A percentile compares a stretch with the other conserved stretches of the same genome.
Evolutionary conservation across 2,888 invertebrate genomes (phyloP).

Genomic region (Leucophenga montana): DNA sequence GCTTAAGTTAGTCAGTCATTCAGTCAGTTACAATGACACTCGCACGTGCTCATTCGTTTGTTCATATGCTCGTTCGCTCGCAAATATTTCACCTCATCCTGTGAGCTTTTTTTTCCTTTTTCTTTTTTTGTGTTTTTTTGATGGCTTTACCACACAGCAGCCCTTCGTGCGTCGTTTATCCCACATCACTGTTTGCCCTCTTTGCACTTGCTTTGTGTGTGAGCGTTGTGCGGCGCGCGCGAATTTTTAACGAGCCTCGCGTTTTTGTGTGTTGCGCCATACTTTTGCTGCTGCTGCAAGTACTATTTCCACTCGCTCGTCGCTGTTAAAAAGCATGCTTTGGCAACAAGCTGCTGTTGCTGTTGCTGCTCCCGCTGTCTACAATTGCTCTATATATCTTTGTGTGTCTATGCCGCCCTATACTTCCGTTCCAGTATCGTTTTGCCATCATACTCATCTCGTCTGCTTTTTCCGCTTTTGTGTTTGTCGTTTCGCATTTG

Average conservation of each 20-base stretch:
- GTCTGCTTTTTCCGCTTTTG: slow-evolving; percentile 13
- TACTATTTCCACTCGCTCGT: slow-evolving; percentile 4
- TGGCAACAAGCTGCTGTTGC: slow-evolving; percentile 2
- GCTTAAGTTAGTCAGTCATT: neutral
- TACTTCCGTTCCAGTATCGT: neutral
- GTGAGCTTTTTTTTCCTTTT: neutral
- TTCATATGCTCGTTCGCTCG: neutral
- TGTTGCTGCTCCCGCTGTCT: slow-evolving; percentile 17
- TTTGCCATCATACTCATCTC: neutral
- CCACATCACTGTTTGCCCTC: too few species aligned
- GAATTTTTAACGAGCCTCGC: slow-evolving; percentile 17
- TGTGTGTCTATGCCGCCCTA: slow-evolving; percentile 5
- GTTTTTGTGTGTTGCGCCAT: neutral
- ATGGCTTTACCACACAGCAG: neutral
- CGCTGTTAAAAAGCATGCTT: neutral
- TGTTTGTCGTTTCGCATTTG: slow-evolving; percentile 27
- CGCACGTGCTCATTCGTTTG: neutral
- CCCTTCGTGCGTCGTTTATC: too few species aligned
- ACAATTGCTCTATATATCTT: neutral
- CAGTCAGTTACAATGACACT: neutral
- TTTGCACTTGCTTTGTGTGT: slow-evolving; percentile 15
- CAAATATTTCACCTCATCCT: slow-evolving; percentile 15
- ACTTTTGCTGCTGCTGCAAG: too few species aligned
- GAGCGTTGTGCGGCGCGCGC: slow-evolving; percentile 2
- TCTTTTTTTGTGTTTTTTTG: neutral